A percentile compares a stretch with the other conserved stretches of the same genome.
These are phyloP conservation scores for Crotophaga sulcirostris DNA, from an alignment of 2,113 vertebrate species.

Conservation along the genomic window DNA sequence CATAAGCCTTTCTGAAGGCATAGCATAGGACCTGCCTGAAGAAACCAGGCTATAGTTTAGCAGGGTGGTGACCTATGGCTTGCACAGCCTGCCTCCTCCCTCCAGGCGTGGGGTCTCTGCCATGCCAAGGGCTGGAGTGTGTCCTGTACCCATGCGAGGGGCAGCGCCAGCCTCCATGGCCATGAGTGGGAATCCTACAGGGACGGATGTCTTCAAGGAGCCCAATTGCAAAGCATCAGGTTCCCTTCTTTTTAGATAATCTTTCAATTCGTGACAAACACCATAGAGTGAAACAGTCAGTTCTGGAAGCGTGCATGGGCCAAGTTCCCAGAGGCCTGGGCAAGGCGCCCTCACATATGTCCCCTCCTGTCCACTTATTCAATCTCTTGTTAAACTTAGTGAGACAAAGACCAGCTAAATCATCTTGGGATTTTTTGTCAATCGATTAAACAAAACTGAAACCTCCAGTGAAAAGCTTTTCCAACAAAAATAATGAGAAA, in stretches of 20 bases:
- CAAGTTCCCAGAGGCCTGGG: background rate
- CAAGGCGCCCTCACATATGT: background rate
- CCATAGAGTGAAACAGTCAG: background rate
- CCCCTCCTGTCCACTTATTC: background rate
- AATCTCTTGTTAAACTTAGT: background rate
- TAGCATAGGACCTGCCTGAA: background rate
- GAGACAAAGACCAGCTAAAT: background rate
- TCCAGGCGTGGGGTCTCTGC: background rate
- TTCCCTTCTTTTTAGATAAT: background rate
- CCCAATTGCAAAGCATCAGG: background rate
- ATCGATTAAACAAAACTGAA: background rate
- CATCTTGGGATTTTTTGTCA: background rate
- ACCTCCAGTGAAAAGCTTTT: background rate
- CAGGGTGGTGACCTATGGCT: background rate
- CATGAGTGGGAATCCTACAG: fast-evolving
- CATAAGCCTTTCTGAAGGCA: background rate
- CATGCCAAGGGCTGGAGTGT: background rate
- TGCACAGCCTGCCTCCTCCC: background rate
- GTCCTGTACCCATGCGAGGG: fast-evolving
- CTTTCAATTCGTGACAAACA: background rate
- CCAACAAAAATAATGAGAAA: background rate
- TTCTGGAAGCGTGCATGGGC: background rate
- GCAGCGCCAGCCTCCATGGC: background rate
- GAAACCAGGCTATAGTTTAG: background rate
- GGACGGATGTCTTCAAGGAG: background rate